Base-by-base conservation (phyloP, 2,113 vertebrate genomes). In the Leptodactylus fuscus region DNA sequence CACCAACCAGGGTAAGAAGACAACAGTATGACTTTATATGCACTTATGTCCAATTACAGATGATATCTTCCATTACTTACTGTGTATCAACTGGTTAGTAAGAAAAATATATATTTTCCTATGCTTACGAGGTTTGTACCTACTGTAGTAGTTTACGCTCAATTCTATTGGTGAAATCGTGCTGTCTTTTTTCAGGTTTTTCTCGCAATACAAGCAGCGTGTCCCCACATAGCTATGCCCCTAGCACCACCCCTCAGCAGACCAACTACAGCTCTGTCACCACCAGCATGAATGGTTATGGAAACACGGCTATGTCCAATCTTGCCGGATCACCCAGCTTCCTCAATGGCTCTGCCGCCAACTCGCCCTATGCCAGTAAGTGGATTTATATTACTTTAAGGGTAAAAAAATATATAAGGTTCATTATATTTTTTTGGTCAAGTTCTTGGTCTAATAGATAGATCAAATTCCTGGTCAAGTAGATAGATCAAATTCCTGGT, bases 301-400 rank as follows among this genome's bases (percentile, higher is more conserved):
- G 95, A 88, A 97, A 97, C 86, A 96, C 96, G 46, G 96, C 96
- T 94, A 98, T 99, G 97, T 97, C 95, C 91, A 99, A 98, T 93
- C 91, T 99, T 92, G 96, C 96, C 0, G 97, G 97, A 87, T 99
- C 98, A 78, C 98, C 98, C 67, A 96, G 96, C 84, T 99, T 99
- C 94, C 96, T 99, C 92, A 99, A 99, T 3, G 97, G 98, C 91
- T 99, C 98, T 55, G 97, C 97, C 89, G 97, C 96, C 95, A 98
- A 98, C 93, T 98, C 97, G 62, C 98, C 98, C 91, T 99, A 99
- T 88, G 98, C 97, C 93, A 99, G 98, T 99, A 92, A 97, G 97
- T 80, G 34, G 4, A 73, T 55, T 97, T 91, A 69, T 83, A 38
- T 10, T 53, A 62, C 88, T 81, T 55, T 27, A 60, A 3, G n/a